Conservation (phyloP, 1,140 invertebrate species). For the Platyura marginata region DNA sequence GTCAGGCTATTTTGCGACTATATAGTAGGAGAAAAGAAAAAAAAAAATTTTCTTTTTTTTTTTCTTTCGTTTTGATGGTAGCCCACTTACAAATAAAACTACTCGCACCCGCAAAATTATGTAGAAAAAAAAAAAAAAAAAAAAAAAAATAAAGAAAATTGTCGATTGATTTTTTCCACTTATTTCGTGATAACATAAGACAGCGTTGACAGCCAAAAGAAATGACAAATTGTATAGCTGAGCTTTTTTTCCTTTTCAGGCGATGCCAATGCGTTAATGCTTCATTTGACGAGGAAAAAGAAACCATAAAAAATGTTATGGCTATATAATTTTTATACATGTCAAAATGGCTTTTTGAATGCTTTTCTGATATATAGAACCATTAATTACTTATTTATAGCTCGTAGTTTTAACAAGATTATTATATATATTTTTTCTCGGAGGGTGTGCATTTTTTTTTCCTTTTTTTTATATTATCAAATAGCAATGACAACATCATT, state of each 20-base stretch:
- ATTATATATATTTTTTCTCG: too few species aligned
- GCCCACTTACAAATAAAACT: background rate
- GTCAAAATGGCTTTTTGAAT: background rate
- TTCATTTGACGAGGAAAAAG: background rate
- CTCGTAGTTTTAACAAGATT: too few species aligned
- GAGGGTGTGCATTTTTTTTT: too few species aligned
- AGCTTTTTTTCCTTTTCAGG: background rate
- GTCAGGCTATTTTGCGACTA: background rate
- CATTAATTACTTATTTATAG: background rate
- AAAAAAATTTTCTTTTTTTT: too few species aligned
- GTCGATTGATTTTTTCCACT: background rate
- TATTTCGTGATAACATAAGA: background rate
- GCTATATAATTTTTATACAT: background rate
- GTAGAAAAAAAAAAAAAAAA: background rate
- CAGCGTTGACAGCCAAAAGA: background rate
- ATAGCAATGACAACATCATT: too few species aligned
- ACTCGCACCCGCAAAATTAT: background rate
- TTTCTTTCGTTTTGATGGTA: background rate
- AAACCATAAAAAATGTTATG: background rate
- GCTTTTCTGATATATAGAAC: background rate
- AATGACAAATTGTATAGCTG: background rate
- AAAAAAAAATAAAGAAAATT: slow-evolving; percentile 1
- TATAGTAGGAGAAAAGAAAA: too few species aligned
- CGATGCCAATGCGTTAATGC: background rate
- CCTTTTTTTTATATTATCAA: too few species aligned